Percentiles rank a stretch among this genome's conserved stretches.
Evolutionary conservation across 2,113 vertebrate genomes (phyloP).

Genomic region (Daphoenositta chrysoptera): DNA sequence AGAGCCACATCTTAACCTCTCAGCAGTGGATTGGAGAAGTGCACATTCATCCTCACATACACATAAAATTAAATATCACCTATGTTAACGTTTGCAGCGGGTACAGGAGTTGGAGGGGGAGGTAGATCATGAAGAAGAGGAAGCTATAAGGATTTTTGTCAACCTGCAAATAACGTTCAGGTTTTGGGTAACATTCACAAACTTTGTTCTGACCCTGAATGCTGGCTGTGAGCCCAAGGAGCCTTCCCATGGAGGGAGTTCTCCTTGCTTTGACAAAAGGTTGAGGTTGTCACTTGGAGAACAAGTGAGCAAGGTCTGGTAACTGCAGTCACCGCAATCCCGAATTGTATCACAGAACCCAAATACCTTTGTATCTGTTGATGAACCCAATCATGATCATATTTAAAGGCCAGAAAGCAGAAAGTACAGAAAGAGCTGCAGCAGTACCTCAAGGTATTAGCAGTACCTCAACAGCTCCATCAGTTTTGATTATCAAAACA

Average conservation of each 20-base stretch:
- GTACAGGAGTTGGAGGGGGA: background rate
- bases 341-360: background rate
- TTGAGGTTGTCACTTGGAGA: background rate
- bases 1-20: background rate
- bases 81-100: background rate
- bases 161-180: background rate
- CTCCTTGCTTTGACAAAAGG: background rate
- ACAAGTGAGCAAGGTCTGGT: background rate
- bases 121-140: background rate
- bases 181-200: background rate
- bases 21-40: background rate
- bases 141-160: background rate
- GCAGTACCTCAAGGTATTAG: background rate
- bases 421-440: background rate
- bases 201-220: background rate
- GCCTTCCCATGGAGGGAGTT: rapidly evolving
- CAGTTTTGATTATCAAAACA: background rate
- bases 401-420: background rate
- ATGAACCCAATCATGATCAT: background rate
- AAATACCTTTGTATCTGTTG: background rate
- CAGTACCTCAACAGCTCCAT: background rate
- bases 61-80: background rate
- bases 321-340: background rate
- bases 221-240: background rate
- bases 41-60: background rate